A percentile compares a stretch with the other conserved stretches of the same genome.
Evolutionary conservation across 2,888 invertebrate genomes (phyloP).

Genomic region (Amphiduros pacificus): DNA sequence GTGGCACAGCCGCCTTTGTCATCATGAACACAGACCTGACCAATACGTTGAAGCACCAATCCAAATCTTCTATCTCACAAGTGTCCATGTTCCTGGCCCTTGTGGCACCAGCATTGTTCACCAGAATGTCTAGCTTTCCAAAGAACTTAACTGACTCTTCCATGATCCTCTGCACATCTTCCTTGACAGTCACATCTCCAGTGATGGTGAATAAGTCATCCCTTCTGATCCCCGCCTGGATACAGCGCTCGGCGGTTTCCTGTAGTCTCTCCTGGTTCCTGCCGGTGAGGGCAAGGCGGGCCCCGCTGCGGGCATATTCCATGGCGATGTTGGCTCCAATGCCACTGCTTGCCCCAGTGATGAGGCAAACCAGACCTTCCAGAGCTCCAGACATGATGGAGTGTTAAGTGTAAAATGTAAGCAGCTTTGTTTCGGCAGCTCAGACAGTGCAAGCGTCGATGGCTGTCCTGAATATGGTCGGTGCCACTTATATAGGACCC

Average conservation of each 20-base stretch:
- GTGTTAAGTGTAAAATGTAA: too few relatives aligned
- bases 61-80: conserved; percentile 7
- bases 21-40: conserved; percentile 10
- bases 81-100: background rate
- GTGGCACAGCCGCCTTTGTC: conserved; percentile 6
- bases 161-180: background rate
- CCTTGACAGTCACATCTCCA: conserved; percentile 7
- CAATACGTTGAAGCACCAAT: conserved; percentile 7
- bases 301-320: background rate
- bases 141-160: background rate
- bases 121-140: conserved; percentile 3
- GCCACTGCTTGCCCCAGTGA: conserved; percentile 1
- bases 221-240: background rate
- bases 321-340: background rate
- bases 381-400: too few relatives aligned
- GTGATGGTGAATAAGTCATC: background rate
- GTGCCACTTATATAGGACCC: too few relatives aligned
- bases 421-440: too few relatives aligned
- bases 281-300: background rate
- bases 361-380: too few relatives aligned
- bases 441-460: too few relatives aligned
- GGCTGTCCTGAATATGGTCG: too few relatives aligned
- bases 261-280: background rate
- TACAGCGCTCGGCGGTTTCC: background rate
- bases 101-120: conserved; percentile 7